These are phyloP conservation scores for Meliscaeva auricollis DNA, from an alignment of 2,888 invertebrate species.

Conservation along the genomic window DNA sequence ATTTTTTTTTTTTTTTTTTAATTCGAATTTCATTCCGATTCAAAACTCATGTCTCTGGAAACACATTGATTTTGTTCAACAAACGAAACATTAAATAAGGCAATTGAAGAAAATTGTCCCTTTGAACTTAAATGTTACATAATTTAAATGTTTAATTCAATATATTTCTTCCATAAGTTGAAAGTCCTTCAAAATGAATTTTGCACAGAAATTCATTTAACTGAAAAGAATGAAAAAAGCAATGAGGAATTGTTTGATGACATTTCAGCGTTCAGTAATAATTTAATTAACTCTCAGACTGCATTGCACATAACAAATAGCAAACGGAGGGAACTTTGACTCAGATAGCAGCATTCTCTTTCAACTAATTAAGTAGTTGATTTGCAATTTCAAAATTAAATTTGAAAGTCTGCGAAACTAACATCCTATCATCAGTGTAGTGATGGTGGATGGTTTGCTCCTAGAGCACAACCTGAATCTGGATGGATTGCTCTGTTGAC, in stretches of 20 bases:
- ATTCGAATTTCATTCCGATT: too few relatives aligned
- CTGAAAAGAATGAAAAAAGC: neutral
- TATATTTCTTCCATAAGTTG: too few relatives aligned
- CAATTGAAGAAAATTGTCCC: too few relatives aligned
- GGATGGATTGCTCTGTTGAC: slow-evolving; percentile 26
- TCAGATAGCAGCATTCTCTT: slow-evolving; percentile 60
- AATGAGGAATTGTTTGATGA: slow-evolving; percentile 50
- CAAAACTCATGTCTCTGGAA: too few relatives aligned
- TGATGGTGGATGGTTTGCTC: neutral
- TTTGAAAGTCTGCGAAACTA: slow-evolving; percentile 68
- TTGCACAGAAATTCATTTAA: neutral
- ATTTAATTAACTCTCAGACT: slow-evolving; percentile 69
- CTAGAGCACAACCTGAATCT: neutral
- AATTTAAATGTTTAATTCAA: too few relatives aligned
- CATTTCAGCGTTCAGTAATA: slow-evolving; percentile 60
- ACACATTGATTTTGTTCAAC: too few relatives aligned
- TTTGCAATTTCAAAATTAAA: slow-evolving; percentile 73
- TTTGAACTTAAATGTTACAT: too few relatives aligned
- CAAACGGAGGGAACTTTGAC: slow-evolving; percentile 34
- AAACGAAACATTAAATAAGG: too few relatives aligned
- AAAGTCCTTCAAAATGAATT: too few relatives aligned
- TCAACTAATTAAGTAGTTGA: slow-evolving; percentile 73
- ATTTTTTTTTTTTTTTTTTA: too few relatives aligned
- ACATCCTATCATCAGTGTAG: slow-evolving; percentile 34
- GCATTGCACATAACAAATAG: slow-evolving; percentile 53